A percentile compares a stretch with the other conserved stretches of the same genome.
Conservation (phyloP, 1,140 invertebrate species). For the Halesus radiatus region DNA sequence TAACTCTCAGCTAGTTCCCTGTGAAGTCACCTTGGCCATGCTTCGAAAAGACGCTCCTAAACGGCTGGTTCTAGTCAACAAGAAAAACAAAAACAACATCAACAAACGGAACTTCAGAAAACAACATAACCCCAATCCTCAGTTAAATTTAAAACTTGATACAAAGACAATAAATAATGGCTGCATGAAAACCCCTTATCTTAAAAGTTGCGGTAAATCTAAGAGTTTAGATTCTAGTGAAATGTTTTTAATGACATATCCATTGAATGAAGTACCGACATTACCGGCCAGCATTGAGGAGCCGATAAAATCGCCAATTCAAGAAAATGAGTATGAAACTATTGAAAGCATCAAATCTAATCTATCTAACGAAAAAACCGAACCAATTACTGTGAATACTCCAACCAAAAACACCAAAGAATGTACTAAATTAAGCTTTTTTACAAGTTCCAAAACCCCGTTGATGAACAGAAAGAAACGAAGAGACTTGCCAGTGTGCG, state of each 20-base stretch:
- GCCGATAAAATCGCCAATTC: conserved; percentile 59
- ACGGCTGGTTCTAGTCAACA: conserved; percentile 80
- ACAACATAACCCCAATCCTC: conserved; percentile 57
- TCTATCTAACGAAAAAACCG: conserved; percentile 44
- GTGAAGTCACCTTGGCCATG: conserved; percentile 79
- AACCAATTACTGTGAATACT: conserved; percentile 41
- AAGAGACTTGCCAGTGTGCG: conserved; percentile 61
- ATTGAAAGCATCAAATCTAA: conserved; percentile 55
- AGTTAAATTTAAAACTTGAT: conserved; percentile 57
- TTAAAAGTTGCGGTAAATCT: conserved; percentile 85
- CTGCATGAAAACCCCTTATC: conserved; percentile 63
- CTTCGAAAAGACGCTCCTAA: conserved; percentile 81
- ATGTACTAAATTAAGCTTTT: conserved; percentile 62
- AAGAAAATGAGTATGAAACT: conserved; percentile 59
- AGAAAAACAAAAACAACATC: conserved; percentile 70
- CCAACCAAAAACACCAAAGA: conserved; percentile 58
- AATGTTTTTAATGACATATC: conserved; percentile 71
- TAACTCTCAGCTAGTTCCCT: conserved; percentile 79
- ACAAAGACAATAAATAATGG: conserved; percentile 47
- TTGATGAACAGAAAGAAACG: conserved; percentile 62
- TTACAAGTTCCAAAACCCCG: conserved; percentile 61
- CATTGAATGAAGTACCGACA: conserved; percentile 61
- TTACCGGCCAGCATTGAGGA: conserved; percentile 60
- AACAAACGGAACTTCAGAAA: conserved; percentile 64
- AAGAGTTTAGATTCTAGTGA: conserved; percentile 88